phyloP scores from a whole-genome alignment of 2,888 invertebrate species.

The Gymnocheta viridis region DNA sequence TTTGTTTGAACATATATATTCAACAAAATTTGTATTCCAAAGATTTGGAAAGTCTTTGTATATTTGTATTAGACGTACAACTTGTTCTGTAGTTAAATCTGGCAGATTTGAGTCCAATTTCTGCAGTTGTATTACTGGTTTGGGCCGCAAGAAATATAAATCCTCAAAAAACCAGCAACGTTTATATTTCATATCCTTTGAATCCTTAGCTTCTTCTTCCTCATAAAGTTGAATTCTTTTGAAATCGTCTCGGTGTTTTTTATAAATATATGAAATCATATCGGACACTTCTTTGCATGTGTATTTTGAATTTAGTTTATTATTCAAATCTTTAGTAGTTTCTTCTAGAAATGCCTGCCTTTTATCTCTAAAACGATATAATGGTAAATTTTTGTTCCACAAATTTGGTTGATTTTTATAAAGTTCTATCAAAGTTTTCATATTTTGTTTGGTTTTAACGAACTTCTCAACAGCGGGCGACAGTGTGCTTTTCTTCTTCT shows the following conservation, averaged over 20 bases:
- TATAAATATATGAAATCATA: conserved; percentile 48
- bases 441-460: conserved; percentile 56
- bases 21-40: conserved; percentile 64
- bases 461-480: conserved; percentile 38
- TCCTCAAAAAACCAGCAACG: conserved; percentile 48
- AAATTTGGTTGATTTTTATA: conserved; percentile 59
- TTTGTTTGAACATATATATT: conserved; percentile 54
- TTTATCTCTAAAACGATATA: conserved; percentile 54
- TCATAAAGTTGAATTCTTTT: conserved; percentile 39
- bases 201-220: conserved; percentile 4
- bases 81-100: conserved; percentile 50
- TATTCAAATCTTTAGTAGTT: conserved; percentile 49
- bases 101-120: conserved; percentile 37
- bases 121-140: conserved; percentile 35
- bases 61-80: conserved; percentile 50
- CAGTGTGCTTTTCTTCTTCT: conserved; percentile 26
- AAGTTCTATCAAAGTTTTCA: conserved; percentile 51
- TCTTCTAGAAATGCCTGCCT: conserved; percentile 49
- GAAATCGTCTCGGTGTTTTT: conserved; percentile 46
- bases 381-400: conserved; percentile 57
- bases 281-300: conserved; percentile 38
- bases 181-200: conserved; percentile 36
- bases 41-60: conserved; percentile 57
- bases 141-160: conserved; percentile 51
- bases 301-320: conserved; percentile 22